Conservation (phyloP, 2,888 invertebrate genomes). For the Callosobruchus maculatus region DNA sequence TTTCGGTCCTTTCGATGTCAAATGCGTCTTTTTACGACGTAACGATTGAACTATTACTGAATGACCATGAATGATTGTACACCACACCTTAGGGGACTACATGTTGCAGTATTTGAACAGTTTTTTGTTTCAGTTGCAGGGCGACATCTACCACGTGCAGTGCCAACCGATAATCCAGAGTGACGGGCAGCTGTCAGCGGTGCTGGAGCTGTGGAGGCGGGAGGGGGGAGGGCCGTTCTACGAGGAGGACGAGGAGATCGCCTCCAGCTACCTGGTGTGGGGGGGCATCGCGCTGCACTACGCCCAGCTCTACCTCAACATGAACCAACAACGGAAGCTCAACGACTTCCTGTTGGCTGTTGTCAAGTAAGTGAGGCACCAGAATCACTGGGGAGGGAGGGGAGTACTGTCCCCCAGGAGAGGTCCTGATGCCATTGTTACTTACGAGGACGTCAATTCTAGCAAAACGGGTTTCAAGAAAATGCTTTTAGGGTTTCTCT, state of each 20-base stretch:
- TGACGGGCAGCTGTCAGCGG: constrained; percentile 61
- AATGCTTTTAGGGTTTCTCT: too few relatives aligned
- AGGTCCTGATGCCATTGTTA: too few relatives aligned
- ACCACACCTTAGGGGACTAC: too few relatives aligned
- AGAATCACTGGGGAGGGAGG: too few relatives aligned
- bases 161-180: constrained; percentile 64
- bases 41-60: too few relatives aligned
- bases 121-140: constrained; percentile 22
- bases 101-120: too few relatives aligned
- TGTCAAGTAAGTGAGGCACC: constrained; percentile 75
- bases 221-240: constrained; percentile 54
- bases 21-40: too few relatives aligned
- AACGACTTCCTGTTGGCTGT: constrained; percentile 76
- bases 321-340: constrained; percentile 67
- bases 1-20: too few relatives aligned
- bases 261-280: constrained; percentile 64
- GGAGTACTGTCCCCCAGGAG: too few relatives aligned
- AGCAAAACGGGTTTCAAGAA: too few relatives aligned
- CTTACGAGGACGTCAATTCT: too few relatives aligned
- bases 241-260: constrained; percentile 67
- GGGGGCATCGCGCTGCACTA: constrained; percentile 68
- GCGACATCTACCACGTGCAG: constrained; percentile 48
- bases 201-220: constrained; percentile 65
- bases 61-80: too few relatives aligned
- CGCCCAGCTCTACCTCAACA: constrained; percentile 64